Base-by-base conservation (phyloP, 2,113 vertebrate genomes). In the Nycticorax nycticorax region DNA sequence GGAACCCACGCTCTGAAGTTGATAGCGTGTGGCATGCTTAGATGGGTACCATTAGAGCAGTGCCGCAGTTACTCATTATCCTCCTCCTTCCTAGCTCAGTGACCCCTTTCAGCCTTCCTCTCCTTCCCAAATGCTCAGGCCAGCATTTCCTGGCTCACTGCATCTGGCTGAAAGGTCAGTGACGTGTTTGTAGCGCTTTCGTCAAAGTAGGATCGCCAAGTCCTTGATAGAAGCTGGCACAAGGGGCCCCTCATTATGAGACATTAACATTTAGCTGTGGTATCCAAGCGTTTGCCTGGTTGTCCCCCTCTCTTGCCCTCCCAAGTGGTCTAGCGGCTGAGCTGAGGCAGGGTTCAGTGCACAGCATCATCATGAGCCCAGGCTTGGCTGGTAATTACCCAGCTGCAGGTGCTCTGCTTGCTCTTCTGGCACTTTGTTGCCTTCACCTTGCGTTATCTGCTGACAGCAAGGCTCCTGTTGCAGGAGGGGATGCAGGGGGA, bases 121-220 rank as follows among this genome's bases (percentile, higher is more conserved):
- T 79, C 78, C 77, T 35, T 27, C 73, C 55, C 85, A 16, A 2
- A 32, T 32, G n/a, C 89, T 71, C 94, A n/a, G 68, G 80, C 47
- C 84, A 93, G 14, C 33, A 3, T 57, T 60, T 72, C 84, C 84
- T 85, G 91, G 77, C 91, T 95, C 76, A 0, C 37, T 11, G 53
- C 63, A 91, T 55, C 93, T 66, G 55, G 33, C 75, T 87, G 39
- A 88, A 93, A 95, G 93, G 89, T 92, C 92, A 96, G 57, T 32
- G 89, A 73, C 0, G 32, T 71, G 77, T 76, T 24, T 55, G 71
- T 16, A 62, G 75, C 0, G 1, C 62, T 84, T 85, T 47, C 2
- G 0, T 68, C 75, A 63, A 74, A 32, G 72, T 19, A 27, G 82
- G 72, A 30, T 73, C 0, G 0, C 75, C 66, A 68, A 57, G 48